Conservation (phyloP, 2,797 vertebrate genomes). For the Characodon lateralis region DNA sequence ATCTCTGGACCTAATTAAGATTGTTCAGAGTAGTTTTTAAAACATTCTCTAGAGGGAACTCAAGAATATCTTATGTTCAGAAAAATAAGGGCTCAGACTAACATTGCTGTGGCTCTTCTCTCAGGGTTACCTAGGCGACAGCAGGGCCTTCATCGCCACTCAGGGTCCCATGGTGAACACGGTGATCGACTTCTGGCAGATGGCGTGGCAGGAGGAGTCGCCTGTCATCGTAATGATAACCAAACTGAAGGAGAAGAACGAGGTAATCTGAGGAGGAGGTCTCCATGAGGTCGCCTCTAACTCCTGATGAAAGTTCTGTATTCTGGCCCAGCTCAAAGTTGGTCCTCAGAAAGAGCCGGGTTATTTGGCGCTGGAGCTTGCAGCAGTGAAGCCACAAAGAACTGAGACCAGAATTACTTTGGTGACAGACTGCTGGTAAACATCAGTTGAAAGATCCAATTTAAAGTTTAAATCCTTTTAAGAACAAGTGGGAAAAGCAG, state of each 20-base stretch:
- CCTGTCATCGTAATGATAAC: constrained; percentile 98
- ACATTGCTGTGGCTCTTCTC: constrained; percentile 14
- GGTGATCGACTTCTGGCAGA: constrained; percentile 97
- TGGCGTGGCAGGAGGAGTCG: constrained; percentile 95
- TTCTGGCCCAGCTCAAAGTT: no score
- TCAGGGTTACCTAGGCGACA: constrained; percentile 89
- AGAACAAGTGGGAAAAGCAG: no score
- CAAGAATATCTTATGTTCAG: neutral
- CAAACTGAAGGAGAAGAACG: constrained; percentile 98
- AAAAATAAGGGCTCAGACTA: neutral
- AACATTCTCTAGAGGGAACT: neutral
- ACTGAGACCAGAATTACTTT: no score
- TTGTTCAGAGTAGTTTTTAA: neutral
- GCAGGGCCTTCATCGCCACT: constrained; percentile 91
- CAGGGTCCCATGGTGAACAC: constrained; percentile 99
- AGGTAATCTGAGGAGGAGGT: constrained; percentile 78
- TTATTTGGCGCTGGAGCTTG: no score
- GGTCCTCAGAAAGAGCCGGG: no score
- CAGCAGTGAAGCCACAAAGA: no score
- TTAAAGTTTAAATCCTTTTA: no score
- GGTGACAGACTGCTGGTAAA: no score
- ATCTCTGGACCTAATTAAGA: neutral
- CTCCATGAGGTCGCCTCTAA: no score
- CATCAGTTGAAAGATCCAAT: no score
- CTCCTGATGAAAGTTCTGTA: no score